Percentiles rank a stretch among this genome's conserved stretches.
These are phyloP conservation scores for Myrmecobius fasciatus DNA, from an alignment of 2,113 vertebrate species.

Conservation along the genomic window DNA sequence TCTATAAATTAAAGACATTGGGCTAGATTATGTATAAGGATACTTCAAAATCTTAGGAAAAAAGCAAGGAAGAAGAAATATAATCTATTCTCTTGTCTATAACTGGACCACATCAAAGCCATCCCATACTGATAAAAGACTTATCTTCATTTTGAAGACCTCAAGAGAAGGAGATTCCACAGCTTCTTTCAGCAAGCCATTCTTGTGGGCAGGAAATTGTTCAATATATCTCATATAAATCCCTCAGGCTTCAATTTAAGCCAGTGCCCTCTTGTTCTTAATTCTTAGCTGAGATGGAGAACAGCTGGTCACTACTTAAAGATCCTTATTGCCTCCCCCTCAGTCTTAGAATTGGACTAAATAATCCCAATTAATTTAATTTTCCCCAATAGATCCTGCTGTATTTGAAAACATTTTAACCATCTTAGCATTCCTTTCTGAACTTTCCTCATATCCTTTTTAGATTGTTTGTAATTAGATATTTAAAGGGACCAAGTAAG, in stretches of 20 bases:
- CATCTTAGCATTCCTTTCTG: conserved; percentile 61
- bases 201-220: conserved; percentile 49
- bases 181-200: conserved; percentile 56
- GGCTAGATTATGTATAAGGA: not conserved
- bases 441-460: conserved; percentile 40
- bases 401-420: conserved; percentile 28
- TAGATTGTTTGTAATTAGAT: conserved; percentile 53
- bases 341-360: conserved; percentile 58
- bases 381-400: not conserved
- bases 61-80: conserved; percentile 32
- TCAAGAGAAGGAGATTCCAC: conserved; percentile 49
- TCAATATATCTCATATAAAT: conserved; percentile 61
- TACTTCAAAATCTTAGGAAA: conserved; percentile 28
- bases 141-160: not conserved
- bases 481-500: conserved; percentile 57
- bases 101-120: conserved; percentile 38
- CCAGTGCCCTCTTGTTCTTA: conserved; percentile 48
- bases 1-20: not conserved
- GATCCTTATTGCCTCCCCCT: conserved; percentile 54
- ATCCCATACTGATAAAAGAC: conserved; percentile 56
- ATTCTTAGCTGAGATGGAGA: conserved; percentile 59
- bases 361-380: conserved; percentile 72
- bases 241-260: conserved; percentile 66
- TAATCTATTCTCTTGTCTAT: conserved; percentile 52
- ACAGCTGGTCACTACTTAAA: conserved; percentile 69